A percentile compares a stretch with the other conserved stretches of the same genome.
phyloP scores from a whole-genome alignment of 30 jellyfish, hydroid and myxozoan species.

The Calvadosia cruxmelitensis region DNA sequence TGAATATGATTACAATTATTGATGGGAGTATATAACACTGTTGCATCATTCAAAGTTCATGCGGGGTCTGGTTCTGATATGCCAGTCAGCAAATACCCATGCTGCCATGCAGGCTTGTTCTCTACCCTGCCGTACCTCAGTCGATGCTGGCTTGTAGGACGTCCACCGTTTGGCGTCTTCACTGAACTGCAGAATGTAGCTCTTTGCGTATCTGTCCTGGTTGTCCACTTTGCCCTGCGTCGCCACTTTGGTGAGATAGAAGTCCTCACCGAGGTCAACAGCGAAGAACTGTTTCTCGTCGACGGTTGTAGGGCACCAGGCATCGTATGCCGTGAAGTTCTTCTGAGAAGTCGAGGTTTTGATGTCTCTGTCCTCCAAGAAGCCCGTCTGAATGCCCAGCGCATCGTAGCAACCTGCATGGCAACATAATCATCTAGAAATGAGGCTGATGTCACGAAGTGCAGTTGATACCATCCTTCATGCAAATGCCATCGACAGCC shows the following conservation, averaged over 20 bases:
- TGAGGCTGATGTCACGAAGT: no score
- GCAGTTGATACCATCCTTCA: no score
- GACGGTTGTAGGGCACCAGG: slow-evolving; percentile 76
- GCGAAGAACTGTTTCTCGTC: slow-evolving; percentile 91
- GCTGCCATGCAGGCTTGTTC: no score
- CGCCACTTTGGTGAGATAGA: slow-evolving; percentile 75
- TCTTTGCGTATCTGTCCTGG: slow-evolving; percentile 47
- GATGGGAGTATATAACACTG: no score
- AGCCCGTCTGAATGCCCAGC: slow-evolving; percentile 91
- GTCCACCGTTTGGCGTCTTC: slow-evolving; percentile 84
- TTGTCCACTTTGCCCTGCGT: slow-evolving; percentile 89
- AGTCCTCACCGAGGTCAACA: slow-evolving; percentile 91
- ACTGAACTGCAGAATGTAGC: slow-evolving; percentile 60
- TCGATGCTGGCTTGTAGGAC: slow-evolving; percentile 29
- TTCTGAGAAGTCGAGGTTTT: slow-evolving; percentile 85
- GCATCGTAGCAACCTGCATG: slow-evolving; percentile 64
- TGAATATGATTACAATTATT: no score
- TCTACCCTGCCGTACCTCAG: no score
- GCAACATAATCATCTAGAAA: background rate
- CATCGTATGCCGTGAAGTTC: slow-evolving; percentile 79
- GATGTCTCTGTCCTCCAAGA: slow-evolving; percentile 88
- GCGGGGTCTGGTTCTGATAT: no score
- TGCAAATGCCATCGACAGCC: no score
- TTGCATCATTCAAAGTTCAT: no score
- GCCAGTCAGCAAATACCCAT: no score